Base-by-base conservation (phyloP, 2,113 vertebrate genomes). In the Saguinus midas region DNA sequence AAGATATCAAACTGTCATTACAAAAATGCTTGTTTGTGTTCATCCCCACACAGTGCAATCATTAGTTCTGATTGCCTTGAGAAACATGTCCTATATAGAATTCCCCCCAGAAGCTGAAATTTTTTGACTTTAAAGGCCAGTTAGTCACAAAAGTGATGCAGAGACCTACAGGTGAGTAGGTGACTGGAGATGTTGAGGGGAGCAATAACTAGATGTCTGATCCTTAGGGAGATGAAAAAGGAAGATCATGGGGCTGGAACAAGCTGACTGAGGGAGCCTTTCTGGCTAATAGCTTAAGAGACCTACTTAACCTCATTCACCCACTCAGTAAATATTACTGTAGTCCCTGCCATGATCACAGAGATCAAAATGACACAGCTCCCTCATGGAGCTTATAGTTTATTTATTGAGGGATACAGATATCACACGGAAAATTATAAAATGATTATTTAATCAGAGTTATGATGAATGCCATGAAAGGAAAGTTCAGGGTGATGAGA, bases 1-100 rank as follows among this genome's bases (percentile, higher is more conserved):
- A 98, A 98, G 98, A 98, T 97, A 98, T 98, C 98, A 98, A 98
- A 96, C 97, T 97, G 97, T 98, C 98, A 95, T 98, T 98, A 97
- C 45, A 93, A 75, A 97, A 98, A 96, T 95, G 97, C 87, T 5
- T 96, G 92, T 72, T 97, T 91, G 92, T 20, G 48, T 95, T 97
- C 87, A 83, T 98, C 90, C 95, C 95, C 96, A 96, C 94, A 92
- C 61, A 92, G 84, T 79, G 95, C 94, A 88, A 90, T 92, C 95
- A 92, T 97, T 93, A 94, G 96, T 95, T 97, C 96, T 92, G 94
- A 94, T 81, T 93, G 97, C 90, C 91, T 87, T 87, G 96, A 79
- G 94, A 70, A 97, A 87, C 90, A 92, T 20, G 45, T 86, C 88
- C 94, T 97, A 96, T 88, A 87, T 91, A 85, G 57, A 52, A 0